Conservation (phyloP, 2,797 vertebrate species). For the Coracias cyanogaster region DNA sequence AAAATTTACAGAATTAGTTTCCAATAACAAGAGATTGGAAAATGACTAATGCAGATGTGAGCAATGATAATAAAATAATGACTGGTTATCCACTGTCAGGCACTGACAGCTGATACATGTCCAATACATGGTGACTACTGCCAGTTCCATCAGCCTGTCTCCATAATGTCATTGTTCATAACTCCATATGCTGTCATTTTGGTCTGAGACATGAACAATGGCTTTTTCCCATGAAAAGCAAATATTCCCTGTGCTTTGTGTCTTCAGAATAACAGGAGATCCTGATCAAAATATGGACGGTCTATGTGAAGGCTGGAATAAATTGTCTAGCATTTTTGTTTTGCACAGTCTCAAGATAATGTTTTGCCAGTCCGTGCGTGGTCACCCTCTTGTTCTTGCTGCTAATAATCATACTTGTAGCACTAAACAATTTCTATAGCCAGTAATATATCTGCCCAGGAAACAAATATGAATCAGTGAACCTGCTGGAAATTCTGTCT, state of each 20-base stretch:
- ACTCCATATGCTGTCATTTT: not conserved
- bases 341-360: not conserved
- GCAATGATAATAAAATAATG: not conserved
- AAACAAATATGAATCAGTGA: conserved; percentile 17
- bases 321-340: conserved; percentile 11
- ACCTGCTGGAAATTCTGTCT: conserved; percentile 11
- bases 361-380: not conserved
- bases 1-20: not conserved
- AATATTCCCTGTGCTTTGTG: not conserved
- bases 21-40: not conserved
- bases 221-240: conserved; percentile 13
- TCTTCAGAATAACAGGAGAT: not conserved
- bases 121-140: not conserved
- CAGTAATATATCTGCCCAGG: not conserved
- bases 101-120: not conserved
- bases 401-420: conserved; percentile 22
- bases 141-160: conserved; percentile 2
- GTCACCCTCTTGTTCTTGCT: not conserved
- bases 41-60: not conserved
- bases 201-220: not conserved
- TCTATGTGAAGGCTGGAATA: not conserved
- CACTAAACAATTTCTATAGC: conserved; percentile 5
- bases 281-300: not conserved
- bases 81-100: not conserved
- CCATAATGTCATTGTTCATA: not conserved